phyloP scores from a whole-genome alignment of 2,888 invertebrate species.

The Agrochola lota region DNA sequence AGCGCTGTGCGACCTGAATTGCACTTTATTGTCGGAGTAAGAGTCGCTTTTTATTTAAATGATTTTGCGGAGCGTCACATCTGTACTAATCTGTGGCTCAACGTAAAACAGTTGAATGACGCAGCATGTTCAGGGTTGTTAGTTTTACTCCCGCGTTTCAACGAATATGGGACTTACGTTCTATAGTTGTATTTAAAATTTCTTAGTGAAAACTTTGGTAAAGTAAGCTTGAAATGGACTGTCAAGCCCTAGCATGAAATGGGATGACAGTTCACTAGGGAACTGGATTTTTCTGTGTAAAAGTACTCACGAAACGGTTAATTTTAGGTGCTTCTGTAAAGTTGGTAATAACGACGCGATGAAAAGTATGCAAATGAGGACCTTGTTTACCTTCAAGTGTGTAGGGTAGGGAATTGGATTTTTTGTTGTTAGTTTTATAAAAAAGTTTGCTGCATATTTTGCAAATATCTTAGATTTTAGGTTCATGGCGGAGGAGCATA shows the following conservation, averaged over 20 bases:
- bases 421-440: not conserved
- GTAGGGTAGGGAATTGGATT: not conserved
- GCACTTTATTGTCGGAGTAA: too few relatives aligned
- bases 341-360: not conserved
- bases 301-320: not conserved
- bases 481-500: not conserved
- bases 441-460: not conserved
- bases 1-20: too few relatives aligned
- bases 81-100: too few relatives aligned
- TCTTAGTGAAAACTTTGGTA: too few relatives aligned
- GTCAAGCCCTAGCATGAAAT: too few relatives aligned
- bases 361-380: slow-evolving; percentile 20
- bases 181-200: too few relatives aligned
- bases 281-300: slow-evolving; percentile 15
- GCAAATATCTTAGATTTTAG: not conserved
- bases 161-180: not conserved
- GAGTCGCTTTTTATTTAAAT: too few relatives aligned
- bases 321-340: not conserved
- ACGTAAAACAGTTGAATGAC: slow-evolving; percentile 2
- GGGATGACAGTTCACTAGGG: not conserved
- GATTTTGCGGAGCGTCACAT: too few relatives aligned
- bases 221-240: too few relatives aligned
- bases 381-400: not conserved
- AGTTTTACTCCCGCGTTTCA: not conserved
- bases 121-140: not conserved